These are phyloP conservation scores for Stenchaetothrips biformis DNA, from an alignment of 2,888 invertebrate genomes.

Conservation along the genomic window DNA sequence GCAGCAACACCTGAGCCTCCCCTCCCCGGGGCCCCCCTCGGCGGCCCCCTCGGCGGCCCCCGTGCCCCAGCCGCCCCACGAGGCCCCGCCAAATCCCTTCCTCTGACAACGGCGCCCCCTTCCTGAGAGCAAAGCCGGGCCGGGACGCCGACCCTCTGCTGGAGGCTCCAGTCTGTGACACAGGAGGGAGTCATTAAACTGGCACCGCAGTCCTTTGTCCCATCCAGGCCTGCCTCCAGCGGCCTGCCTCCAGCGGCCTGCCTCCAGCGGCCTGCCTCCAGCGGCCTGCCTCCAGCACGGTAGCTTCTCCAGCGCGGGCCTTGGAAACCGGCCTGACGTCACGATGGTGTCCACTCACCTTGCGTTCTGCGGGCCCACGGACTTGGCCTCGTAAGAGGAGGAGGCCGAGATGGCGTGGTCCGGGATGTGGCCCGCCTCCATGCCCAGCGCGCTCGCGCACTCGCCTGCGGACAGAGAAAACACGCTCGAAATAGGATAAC, in stretches of 20 bases:
- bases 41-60: neutral
- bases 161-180: neutral
- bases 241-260: too few relatives aligned
- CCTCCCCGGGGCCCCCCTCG: neutral
- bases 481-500: neutral
- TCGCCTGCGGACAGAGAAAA: conserved; percentile 50
- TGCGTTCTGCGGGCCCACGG: conserved; percentile 81
- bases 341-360: conserved; percentile 68
- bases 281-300: too few relatives aligned
- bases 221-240: neutral
- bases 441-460: conserved; percentile 72
- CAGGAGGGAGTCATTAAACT: conserved; percentile 16
- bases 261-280: too few relatives aligned
- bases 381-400: conserved; percentile 78
- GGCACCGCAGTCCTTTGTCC: conserved; percentile 9
- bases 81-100: neutral
- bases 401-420: conserved; percentile 81
- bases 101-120: conserved; percentile 2
- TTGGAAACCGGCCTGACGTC: too few relatives aligned
- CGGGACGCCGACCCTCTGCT: conserved; percentile 1
- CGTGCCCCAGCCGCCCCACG: neutral
- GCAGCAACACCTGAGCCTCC: neutral
- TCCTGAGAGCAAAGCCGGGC: neutral
- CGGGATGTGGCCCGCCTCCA: conserved; percentile 80
- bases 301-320: too few relatives aligned